phyloP scores from a whole-genome alignment of 1,140 invertebrate species.

The Trypoxylus dichotomus region DNA sequence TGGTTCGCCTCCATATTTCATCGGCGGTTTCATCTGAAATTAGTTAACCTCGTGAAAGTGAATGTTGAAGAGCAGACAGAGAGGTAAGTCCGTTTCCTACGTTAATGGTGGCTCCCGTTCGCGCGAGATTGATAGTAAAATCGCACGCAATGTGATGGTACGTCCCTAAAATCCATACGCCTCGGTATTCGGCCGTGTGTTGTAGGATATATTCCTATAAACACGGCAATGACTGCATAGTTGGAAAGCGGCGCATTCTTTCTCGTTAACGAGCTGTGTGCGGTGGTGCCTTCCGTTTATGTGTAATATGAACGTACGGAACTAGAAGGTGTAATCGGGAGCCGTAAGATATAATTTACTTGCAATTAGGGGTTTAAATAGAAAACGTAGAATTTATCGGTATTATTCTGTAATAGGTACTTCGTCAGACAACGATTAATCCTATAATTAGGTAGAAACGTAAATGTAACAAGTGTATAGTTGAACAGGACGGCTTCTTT shows the following conservation, averaged over 20 bases:
- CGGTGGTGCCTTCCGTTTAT: too few relatives aligned
- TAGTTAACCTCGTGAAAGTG: slow-evolving; percentile 29
- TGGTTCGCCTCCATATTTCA: slow-evolving; percentile 17
- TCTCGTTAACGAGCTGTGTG: neutral
- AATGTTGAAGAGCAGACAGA: slow-evolving; percentile 14
- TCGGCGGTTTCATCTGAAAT: slow-evolving; percentile 9
- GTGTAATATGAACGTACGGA: too few relatives aligned
- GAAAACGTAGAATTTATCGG: too few relatives aligned
- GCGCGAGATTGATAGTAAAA: slow-evolving; percentile 17
- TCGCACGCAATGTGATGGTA: slow-evolving; percentile 23
- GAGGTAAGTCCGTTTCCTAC: slow-evolving; percentile 27
- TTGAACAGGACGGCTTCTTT: too few relatives aligned
- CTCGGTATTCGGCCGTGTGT: neutral
- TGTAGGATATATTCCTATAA: neutral
- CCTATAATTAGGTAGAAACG: too few relatives aligned
- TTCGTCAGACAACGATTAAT: too few relatives aligned
- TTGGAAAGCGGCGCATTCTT: neutral
- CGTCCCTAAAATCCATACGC: neutral
- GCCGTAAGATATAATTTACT: too few relatives aligned
- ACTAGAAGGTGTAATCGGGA: too few relatives aligned
- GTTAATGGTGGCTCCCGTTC: slow-evolving; percentile 24
- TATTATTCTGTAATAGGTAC: too few relatives aligned
- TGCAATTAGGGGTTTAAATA: too few relatives aligned
- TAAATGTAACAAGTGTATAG: too few relatives aligned
- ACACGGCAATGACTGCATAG: neutral